phyloP scores from a whole-genome alignment of 2,113 vertebrate genomes.

The Amia ocellicauda region DNA sequence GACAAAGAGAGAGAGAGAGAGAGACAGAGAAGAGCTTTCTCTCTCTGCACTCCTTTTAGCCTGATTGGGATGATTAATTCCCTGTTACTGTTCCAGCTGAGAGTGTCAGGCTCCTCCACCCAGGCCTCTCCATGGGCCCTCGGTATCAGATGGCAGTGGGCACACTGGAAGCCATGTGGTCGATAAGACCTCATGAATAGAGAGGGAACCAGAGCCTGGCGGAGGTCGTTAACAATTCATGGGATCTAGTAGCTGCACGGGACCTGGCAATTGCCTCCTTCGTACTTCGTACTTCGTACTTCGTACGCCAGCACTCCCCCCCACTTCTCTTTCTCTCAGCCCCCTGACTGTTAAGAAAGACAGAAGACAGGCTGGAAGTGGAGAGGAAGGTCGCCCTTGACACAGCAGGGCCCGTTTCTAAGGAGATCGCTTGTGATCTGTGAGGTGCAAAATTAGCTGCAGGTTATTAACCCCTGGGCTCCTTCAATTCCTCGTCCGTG shows the following conservation, averaged over 20 bases:
- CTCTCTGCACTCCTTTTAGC: not conserved
- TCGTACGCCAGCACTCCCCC: constrained; percentile 35
- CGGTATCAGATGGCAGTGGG: constrained; percentile 32
- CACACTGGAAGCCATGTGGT: constrained; percentile 19
- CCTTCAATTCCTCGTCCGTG: too few relatives aligned
- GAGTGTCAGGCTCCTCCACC: not conserved
- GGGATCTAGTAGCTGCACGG: constrained; percentile 26
- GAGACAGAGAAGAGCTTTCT: not conserved
- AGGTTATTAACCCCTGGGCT: too few relatives aligned
- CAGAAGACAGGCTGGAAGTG: not conserved
- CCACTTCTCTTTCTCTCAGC: not conserved
- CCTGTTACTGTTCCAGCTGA: not conserved
- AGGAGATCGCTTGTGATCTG: constrained; percentile 3
- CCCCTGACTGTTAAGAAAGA: not conserved
- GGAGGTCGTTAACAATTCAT: constrained; percentile 41
- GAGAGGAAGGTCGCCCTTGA: constrained; percentile 1
- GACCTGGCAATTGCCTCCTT: constrained; percentile 37
- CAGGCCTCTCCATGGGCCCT: not conserved
- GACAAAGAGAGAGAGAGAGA: too few relatives aligned
- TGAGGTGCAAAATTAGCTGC: not conserved
- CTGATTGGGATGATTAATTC: not conserved
- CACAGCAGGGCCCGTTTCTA: not conserved
- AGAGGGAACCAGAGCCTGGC: constrained; percentile 39
- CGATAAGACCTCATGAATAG: constrained; percentile 38
- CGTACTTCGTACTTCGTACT: too few relatives aligned